A percentile compares a stretch with the other conserved stretches of the same genome.
These are phyloP conservation scores for Cottoperca gobio DNA, from an alignment of 2,797 vertebrate species.

Conservation along the genomic window DNA sequence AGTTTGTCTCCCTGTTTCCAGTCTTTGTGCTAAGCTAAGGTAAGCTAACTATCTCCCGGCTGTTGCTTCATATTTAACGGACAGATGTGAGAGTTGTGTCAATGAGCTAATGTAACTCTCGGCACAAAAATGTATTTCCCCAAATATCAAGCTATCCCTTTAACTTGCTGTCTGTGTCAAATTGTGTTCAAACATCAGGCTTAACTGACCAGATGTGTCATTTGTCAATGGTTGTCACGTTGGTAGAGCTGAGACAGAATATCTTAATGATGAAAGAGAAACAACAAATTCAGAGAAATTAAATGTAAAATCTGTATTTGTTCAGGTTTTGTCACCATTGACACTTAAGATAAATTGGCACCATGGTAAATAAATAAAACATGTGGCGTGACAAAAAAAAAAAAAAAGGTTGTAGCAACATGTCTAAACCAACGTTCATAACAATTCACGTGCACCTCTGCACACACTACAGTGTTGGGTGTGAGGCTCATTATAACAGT, in stretches of 20 bases:
- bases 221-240: not conserved
- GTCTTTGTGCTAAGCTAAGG: conserved; percentile 4
- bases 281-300: not conserved
- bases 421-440: conserved; percentile 49
- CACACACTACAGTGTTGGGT: conserved; percentile 21
- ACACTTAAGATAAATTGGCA: not conserved
- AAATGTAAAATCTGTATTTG: not conserved
- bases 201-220: not conserved
- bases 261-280: not conserved
- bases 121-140: not conserved
- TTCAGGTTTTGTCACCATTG: not conserved
- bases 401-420: conserved; percentile 26
- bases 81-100: not conserved
- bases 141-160: not conserved
- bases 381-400: not conserved
- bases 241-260: not conserved
- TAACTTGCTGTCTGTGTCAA: not conserved
- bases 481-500: conserved; percentile 44
- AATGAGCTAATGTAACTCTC: not conserved
- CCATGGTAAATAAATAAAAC: not conserved
- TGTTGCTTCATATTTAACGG: not conserved
- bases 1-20: conserved; percentile 9
- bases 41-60: not conserved
- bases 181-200: not conserved
- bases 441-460: conserved; percentile 10